Conservation (phyloP, 2,888 invertebrate genomes). For the Andrena minutula region DNA sequence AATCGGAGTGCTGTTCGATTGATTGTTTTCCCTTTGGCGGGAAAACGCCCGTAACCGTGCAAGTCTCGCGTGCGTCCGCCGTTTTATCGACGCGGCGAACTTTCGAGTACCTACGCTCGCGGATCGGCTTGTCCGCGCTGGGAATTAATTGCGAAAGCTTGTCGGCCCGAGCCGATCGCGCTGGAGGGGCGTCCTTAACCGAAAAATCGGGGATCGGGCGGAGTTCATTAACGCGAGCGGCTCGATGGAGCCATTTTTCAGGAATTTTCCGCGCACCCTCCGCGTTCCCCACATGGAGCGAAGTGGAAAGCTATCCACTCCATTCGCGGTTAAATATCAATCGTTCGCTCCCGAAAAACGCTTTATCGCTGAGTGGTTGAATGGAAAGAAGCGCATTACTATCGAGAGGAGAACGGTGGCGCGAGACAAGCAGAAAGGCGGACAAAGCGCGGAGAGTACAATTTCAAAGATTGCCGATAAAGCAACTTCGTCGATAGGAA, state of each 20-base stretch:
- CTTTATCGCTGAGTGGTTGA: conserved; percentile 17
- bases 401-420: no score
- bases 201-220: background rate
- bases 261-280: conserved; percentile 6
- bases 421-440: background rate
- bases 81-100: conserved; percentile 25
- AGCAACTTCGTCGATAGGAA: conserved; percentile 20
- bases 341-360: conserved; percentile 15
- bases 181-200: conserved; percentile 1
- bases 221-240: conserved; percentile 37
- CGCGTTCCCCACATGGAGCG: background rate
- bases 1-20: conserved; percentile 24
- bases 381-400: conserved; percentile 12
- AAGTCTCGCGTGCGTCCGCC: conserved; percentile 21
- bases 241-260: conserved; percentile 27
- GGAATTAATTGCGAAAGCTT: conserved; percentile 36
- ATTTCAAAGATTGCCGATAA: conserved; percentile 35
- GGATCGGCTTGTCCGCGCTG: background rate
- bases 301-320: conserved; percentile 29
- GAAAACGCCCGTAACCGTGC: conserved; percentile 8
- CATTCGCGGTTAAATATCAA: conserved; percentile 44
- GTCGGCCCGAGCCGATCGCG: background rate
- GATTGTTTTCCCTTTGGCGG: conserved; percentile 15
- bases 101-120: background rate
- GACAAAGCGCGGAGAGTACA: background rate